Conservation (phyloP, 2,113 vertebrate species). For the Condylura cristata region DNA sequence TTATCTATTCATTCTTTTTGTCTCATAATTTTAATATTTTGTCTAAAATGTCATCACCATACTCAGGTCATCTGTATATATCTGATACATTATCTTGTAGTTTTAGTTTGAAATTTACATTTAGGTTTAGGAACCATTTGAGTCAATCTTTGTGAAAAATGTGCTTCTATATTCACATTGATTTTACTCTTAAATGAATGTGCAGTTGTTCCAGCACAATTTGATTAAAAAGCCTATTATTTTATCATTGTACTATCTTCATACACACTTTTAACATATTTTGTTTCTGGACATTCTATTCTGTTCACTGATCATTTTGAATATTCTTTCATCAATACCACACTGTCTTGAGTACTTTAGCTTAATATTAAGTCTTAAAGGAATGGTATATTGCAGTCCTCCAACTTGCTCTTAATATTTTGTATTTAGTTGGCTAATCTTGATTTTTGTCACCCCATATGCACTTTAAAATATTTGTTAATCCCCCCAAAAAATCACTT, state of each 20-base stretch:
- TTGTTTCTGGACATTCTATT: background rate
- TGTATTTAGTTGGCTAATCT: background rate
- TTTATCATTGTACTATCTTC: background rate
- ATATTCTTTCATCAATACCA: background rate
- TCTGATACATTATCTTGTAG: background rate
- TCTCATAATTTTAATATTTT: background rate
- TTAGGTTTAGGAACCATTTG: background rate
- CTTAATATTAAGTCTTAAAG: background rate
- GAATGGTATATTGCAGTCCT: background rate
- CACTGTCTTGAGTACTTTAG: background rate
- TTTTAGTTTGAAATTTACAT: background rate
- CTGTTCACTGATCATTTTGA: background rate
- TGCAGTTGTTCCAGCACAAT: background rate
- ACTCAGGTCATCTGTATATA: background rate
- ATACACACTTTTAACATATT: too few species aligned
- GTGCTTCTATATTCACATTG: background rate
- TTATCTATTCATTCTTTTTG: background rate
- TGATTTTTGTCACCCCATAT: background rate
- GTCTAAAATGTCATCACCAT: too few species aligned
- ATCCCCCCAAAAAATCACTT: background rate
- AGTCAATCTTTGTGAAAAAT: background rate
- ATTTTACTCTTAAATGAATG: too few species aligned
- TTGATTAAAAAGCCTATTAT: background rate
- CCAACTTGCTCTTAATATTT: background rate
- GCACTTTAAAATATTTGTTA: background rate